Conservation (phyloP, 2,797 vertebrate genomes). For the Falco concolor region DNA sequence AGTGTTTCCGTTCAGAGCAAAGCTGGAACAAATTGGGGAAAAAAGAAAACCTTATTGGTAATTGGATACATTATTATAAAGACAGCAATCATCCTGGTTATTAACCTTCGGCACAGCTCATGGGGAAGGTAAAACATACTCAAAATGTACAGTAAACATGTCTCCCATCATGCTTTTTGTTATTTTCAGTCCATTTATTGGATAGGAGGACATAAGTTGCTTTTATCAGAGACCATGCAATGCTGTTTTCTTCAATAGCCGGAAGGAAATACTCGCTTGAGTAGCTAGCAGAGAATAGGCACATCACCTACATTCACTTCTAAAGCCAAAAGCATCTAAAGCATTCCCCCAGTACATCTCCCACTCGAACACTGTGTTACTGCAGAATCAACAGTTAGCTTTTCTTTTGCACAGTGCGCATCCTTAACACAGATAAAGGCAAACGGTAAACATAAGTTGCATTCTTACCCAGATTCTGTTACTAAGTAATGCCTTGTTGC, state of each 20-base stretch:
- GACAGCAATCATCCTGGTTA: not conserved
- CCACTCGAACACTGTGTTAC: not conserved
- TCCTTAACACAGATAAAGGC: not conserved
- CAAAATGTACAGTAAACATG: not conserved
- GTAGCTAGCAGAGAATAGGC: not conserved
- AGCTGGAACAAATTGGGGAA: not conserved
- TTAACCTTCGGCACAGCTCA: constrained; percentile 10
- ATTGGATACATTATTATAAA: constrained; percentile 1
- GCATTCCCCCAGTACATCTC: not conserved
- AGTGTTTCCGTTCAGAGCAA: not conserved
- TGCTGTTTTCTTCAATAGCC: constrained; percentile 14
- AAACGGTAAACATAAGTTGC: not conserved
- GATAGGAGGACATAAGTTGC: not conserved
- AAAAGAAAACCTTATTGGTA: not conserved
- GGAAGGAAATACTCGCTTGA: not conserved
- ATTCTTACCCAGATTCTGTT: not conserved
- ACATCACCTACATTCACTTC: not conserved
- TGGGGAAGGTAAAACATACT: constrained; percentile 12
- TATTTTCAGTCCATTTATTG: constrained; percentile 14
- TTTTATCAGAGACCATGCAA: not conserved
- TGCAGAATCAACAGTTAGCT: not conserved
- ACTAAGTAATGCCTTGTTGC: not conserved
- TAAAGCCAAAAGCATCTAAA: not conserved
- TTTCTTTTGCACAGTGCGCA: not conserved
- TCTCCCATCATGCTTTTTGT: not conserved